Evolutionary conservation across 2,113 vertebrate species (phyloP), one percentile per base, ranked within the genome.

Genomic region (Microtus richardsoni): DNA sequence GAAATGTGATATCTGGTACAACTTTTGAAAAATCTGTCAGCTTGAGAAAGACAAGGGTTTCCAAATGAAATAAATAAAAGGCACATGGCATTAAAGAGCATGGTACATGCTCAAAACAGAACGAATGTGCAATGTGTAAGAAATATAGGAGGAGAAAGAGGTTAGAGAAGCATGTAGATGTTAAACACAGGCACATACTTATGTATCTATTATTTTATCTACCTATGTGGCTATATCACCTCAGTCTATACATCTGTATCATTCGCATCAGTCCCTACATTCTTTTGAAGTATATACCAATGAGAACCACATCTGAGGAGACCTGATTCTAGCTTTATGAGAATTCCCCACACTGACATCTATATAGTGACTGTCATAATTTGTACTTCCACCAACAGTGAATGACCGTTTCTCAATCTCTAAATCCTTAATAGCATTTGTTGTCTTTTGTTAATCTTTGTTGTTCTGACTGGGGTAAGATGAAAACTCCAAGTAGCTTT

Each of bases 131-230:
- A 58, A 58, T 44, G 9, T 49, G 49, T 7, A 4, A 71, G 36
- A 60, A 71, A 52, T n/a, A n/a, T 26, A 41, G 22, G 16, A 74
- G 1, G 19, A 49, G 39, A 60, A 49, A 3, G 9, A 47, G 4
- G 24, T 3, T 30, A n/a, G 39, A 83, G 16, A 68, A 39, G 19
- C 19, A 86, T 49, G 5, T 36, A 66, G 28, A 86, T 0, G 5
- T 0, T n/a, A 66, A 39, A 89, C 0, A 47, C 21, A 11, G 28
- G 3, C 9, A 2, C 4, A 60, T 4, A 3, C 39, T 2, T 11
- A 10, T 26, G 16, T 39, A 17, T n/a, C 22, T 75, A 33, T 17
- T 1, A 13, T 7, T 49, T 8, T 11, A 41, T 14, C 58, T 66
- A 47, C 6, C 9, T 16, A 62, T 12, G 21, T 26, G 5, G 47